Evolutionary conservation across 2,797 vertebrate genomes (phyloP).

Genomic region (Trachops cirrhosus): DNA sequence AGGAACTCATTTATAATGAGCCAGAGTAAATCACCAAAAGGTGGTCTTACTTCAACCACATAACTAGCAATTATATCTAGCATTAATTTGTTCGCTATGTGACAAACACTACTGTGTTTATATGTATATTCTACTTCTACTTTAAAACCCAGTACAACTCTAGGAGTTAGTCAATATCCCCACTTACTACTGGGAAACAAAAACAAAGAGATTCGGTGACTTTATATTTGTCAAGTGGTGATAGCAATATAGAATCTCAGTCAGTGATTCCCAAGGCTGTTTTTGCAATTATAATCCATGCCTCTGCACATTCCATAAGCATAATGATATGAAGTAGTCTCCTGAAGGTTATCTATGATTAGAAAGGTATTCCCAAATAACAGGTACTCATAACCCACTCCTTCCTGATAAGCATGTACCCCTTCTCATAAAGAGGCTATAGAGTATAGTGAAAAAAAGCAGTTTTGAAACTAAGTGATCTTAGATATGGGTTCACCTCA

Average conservation of each 20-base stretch:
- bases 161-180: not conserved
- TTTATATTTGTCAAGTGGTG: not conserved
- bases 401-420: not conserved
- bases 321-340: not conserved
- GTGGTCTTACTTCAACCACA: not conserved
- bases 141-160: not conserved
- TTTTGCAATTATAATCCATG: not conserved
- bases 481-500: not conserved
- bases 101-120: not conserved
- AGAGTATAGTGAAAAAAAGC: not conserved
- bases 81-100: not conserved
- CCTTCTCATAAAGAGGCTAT: not conserved
- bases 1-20: not conserved
- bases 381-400: not conserved
- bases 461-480: not conserved
- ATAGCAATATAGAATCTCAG: not conserved
- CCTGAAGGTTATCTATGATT: not conserved
- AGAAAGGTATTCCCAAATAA: not conserved
- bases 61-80: not conserved
- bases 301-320: not conserved
- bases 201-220: not conserved
- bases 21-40: not conserved
- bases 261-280: not conserved
- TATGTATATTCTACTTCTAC: not conserved
- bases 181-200: not conserved